Evolutionary conservation across 2,113 vertebrate species (phyloP).

Genomic region (Corydoras maculifer): DNA sequence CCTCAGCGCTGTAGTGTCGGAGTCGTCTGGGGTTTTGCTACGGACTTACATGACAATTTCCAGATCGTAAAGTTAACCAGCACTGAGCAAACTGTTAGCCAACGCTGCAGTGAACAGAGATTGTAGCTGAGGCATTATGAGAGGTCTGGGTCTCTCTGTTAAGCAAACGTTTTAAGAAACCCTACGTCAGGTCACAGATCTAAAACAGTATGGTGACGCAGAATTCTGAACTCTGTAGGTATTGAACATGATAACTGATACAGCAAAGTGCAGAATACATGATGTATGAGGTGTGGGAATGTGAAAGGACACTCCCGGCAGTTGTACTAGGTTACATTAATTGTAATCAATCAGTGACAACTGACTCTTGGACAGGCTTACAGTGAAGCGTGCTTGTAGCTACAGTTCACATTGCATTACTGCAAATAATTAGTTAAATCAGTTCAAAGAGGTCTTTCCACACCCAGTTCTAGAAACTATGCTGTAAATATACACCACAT

Average conservation of each 20-base stretch:
- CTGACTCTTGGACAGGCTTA: not conserved
- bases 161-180: too few species aligned
- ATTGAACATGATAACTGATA: not conserved
- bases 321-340: conserved; percentile 28
- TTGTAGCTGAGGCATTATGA: not conserved
- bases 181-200: not conserved
- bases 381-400: not conserved
- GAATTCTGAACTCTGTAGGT: not conserved
- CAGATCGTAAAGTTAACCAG: conserved; percentile 56
- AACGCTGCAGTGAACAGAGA: not conserved
- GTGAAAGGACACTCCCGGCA: conserved; percentile 25
- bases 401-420: conserved; percentile 1
- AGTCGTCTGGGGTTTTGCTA: conserved; percentile 39
- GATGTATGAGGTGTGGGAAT: not conserved
- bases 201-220: not conserved
- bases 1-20: conserved; percentile 29
- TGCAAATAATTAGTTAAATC: conserved; percentile 9
- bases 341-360: conserved; percentile 21
- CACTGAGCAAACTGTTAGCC: conserved; percentile 15
- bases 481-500: not conserved
- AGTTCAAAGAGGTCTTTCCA: too few species aligned
- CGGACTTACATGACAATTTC: conserved; percentile 41
- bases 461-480: not conserved
- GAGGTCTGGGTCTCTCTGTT: too few species aligned
- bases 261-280: not conserved